These are phyloP conservation scores for Syritta pipiens DNA, from an alignment of 2,888 invertebrate species.

Conservation along the genomic window DNA sequence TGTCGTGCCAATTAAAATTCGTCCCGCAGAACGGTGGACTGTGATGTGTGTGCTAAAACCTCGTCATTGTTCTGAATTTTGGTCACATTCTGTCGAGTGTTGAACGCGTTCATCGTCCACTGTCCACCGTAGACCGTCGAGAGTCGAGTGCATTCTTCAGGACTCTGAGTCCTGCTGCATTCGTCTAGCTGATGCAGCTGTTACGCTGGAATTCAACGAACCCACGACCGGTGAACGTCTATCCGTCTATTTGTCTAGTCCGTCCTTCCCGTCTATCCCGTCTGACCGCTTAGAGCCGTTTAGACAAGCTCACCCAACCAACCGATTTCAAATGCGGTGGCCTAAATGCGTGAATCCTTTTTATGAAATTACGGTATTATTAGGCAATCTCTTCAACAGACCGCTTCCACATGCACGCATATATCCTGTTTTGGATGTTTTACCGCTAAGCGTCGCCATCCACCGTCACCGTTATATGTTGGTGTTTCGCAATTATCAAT, in stretches of 20 bases:
- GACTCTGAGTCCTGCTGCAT: not conserved
- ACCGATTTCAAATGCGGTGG: constrained; percentile 38
- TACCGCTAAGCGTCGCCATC: not conserved
- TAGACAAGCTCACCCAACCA: not conserved
- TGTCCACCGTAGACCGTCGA: not conserved
- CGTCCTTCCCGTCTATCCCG: not conserved
- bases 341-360: constrained; percentile 50
- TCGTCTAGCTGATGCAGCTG: constrained; percentile 37
- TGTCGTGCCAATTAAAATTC: constrained; percentile 31
- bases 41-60: not conserved
- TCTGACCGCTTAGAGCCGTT: no score
- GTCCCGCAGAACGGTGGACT: not conserved
- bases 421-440: constrained; percentile 33
- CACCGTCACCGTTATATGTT: constrained; percentile 9
- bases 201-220: constrained; percentile 29
- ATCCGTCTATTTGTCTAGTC: constrained; percentile 4
- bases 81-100: constrained; percentile 44
- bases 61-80: constrained; percentile 38
- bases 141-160: not conserved
- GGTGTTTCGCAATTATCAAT: constrained; percentile 35
- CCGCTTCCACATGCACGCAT: constrained; percentile 14
- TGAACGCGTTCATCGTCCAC: no score
- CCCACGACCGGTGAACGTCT: not conserved
- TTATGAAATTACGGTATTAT: constrained; percentile 58
- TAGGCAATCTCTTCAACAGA: constrained; percentile 48